Evolutionary conservation across 2,888 invertebrate genomes (phyloP), one percentile per base, ranked within the genome.

Genomic region (Chloroclysta siterata): DNA sequence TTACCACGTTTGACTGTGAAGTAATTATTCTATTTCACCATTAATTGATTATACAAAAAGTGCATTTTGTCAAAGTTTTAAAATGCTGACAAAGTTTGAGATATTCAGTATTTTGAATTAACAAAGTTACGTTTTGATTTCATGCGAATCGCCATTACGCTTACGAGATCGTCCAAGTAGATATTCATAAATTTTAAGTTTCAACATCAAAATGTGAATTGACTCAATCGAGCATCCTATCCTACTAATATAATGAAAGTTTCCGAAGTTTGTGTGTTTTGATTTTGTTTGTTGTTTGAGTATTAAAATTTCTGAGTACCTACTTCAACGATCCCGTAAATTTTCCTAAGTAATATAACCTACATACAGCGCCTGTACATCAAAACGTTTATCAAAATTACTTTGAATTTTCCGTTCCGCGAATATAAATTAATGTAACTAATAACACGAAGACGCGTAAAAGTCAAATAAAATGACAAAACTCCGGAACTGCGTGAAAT

Each of bases 401-500:
- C 53, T 55, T 60, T 63, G 41, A 68, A 65, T 57, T 65, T 62
- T 8, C 0, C 58, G 39, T 50, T 44, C 29, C 28, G 48, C 39
- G 48, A 66, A 70, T 60, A 61, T 60, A 61, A 69, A 22, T 22
- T 22, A 22, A 70, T 58, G 67, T 53, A 65, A 48, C 63, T 44
- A 4, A 14, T 15, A 36, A 47, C 47, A 28, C 28, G 60, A 54
- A 51, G 39, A 53, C 15, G 50, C 41, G 48, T 59, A 48, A 10
- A 70, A 70, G 66, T 66, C 64, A 70, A 70, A 69, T 60, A 65
- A 51, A 63, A 64, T 55, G 47, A 11, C 53, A 56, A 57, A 72
- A 65, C 67, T 65, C 62, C 4, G 33, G 1, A 63, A 53, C 42
- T 48, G 17, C 28, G 39, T 6, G 41, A 47, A 53, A 68, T 64